These are phyloP conservation scores for Phrynocephalus versicolor DNA, from an alignment of 2,113 vertebrate species.

Conservation along the genomic window DNA sequence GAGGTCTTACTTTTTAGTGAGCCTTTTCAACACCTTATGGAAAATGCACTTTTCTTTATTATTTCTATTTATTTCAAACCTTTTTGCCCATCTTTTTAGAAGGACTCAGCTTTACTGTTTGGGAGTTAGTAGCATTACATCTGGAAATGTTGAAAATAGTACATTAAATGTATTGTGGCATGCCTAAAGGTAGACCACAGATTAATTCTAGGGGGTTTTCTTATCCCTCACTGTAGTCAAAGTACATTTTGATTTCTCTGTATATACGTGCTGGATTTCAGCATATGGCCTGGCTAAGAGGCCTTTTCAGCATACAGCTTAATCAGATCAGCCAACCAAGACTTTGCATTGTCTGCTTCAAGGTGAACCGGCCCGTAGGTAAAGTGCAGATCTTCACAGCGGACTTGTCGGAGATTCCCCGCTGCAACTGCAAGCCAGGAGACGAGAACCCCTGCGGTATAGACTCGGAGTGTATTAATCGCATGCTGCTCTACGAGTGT, in stretches of 20 bases:
- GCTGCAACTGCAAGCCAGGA: constrained; percentile 94
- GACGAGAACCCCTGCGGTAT: constrained; percentile 95
- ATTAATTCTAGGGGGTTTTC: neutral
- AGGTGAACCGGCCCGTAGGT: constrained; percentile 95
- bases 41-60: neutral
- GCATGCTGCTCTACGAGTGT: constrained; percentile 97
- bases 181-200: neutral
- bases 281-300: too few species aligned
- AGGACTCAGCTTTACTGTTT: neutral
- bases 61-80: too few species aligned
- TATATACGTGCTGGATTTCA: neutral
- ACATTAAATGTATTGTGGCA: neutral
- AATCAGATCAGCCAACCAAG: neutral
- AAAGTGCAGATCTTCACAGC: constrained; percentile 97
- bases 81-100: too few species aligned
- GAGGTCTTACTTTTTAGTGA: neutral
- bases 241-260: neutral
- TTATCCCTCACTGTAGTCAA: neutral
- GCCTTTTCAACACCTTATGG: neutral
- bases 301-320: neutral
- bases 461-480: constrained; percentile 97
- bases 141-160: neutral
- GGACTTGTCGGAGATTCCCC: constrained; percentile 93
- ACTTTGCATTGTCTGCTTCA: neutral
- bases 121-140: neutral